Conservation (phyloP, 2,888 invertebrate species). For the Acholoe squamosa region DNA sequence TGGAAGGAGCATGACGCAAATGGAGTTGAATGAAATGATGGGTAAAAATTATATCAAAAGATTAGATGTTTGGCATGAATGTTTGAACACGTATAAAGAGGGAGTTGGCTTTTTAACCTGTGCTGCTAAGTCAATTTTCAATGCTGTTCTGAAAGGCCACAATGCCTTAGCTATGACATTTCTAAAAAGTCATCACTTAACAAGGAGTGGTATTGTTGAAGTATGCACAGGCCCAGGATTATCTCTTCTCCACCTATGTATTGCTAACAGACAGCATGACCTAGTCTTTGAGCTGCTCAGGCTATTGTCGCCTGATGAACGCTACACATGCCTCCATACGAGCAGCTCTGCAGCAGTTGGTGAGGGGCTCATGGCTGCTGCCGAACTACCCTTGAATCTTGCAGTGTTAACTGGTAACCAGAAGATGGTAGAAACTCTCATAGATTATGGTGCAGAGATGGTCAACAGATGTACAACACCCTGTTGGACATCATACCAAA, state of each 20-base stretch:
- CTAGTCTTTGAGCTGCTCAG: neutral
- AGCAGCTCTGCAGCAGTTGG: neutral
- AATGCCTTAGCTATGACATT: neutral
- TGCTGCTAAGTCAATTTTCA: neutral
- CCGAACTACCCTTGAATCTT: neutral
- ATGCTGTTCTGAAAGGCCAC: slow-evolving; percentile 11
- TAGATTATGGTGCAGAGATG: slow-evolving; percentile 3
- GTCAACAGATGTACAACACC: neutral
- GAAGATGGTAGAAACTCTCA: neutral
- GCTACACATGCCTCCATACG: neutral
- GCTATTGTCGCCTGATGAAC: neutral
- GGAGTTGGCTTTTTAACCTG: neutral
- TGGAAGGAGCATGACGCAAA: neutral
- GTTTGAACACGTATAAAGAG: neutral
- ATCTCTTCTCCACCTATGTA: neutral
- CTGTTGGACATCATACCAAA: neutral
- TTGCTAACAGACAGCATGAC: neutral
- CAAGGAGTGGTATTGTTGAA: neutral
- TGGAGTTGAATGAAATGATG: neutral
- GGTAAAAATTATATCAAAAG: neutral
- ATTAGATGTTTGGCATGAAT: neutral
- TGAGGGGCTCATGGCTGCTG: neutral
- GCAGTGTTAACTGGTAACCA: neutral
- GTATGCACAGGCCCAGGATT: neutral
- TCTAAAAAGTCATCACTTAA: neutral